Evolutionary conservation across 30 jellyfish, hydroid and myxozoan genomes (phyloP), one percentile per base, ranked within the genome.

Genomic region (Pelagia noctiluca): DNA sequence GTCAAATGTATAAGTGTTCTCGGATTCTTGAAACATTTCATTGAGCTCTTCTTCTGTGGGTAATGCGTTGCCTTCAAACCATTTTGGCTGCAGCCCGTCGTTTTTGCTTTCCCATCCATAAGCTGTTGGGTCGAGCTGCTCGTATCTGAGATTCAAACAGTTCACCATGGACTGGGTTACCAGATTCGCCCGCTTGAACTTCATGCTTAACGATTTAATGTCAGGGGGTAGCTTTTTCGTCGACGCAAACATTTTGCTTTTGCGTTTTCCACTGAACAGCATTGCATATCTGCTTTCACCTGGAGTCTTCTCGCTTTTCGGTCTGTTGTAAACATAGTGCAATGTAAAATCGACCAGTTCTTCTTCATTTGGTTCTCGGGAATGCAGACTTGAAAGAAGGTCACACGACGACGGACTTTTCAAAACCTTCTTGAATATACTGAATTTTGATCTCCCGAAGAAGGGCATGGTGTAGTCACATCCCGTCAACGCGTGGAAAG

Each of bases 401-500:
- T 60, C 72, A 60, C 72, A 60, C 22, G 72, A 60, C 5, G 35
- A 26, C 35, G 21, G 34, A 60, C 21, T 60, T 26, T 60, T 60
- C 21, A n/a, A 60, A 66, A 66, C 66, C 80, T 26, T 66, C 24
- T 66, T 66, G 80, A 66, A 66, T 24, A 28, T 26, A 24, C 67
- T 28, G 80, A 38, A 34, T 71, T 46, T 71, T 23, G 84, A 71
- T 71, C 84, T 22, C 76, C 84, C 35, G 35, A 71, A 34, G 84
- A 71, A 46, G 35, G 78, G 78, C 53, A 65, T 65, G n/a, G 78
- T 65, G 53, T 33, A 65, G 78, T 65, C 78, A 28, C 78, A 65
- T 25, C 78, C 53, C 35, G 78, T 65, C 78, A 65, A 32, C 35
- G 64, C 78, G 52, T 65, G 78, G 13, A 65, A 65, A 65, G 29